Conservation (phyloP, 2,113 vertebrate genomes). For the Anthoscopus minutus region DNA sequence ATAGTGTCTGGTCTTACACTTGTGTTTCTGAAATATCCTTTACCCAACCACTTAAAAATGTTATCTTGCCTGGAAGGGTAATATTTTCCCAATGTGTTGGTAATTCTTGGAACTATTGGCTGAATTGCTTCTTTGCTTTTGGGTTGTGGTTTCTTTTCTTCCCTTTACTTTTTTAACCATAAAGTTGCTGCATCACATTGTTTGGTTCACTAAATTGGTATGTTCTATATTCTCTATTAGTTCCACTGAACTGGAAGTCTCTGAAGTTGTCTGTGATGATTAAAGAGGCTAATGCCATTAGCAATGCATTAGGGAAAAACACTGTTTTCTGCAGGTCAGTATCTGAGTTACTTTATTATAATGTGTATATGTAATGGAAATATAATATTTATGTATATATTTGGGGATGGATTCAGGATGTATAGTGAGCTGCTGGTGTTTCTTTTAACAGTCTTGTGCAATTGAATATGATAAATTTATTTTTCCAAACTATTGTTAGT, state of each 20-base stretch:
- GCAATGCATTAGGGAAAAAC: constrained; percentile 75
- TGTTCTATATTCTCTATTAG: constrained; percentile 53
- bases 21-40: background rate
- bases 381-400: background rate
- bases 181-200: background rate
- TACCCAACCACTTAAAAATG: background rate
- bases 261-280: constrained; percentile 95
- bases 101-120: background rate
- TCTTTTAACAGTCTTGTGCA: background rate
- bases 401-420: background rate
- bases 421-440: background rate
- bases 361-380: background rate
- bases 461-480: background rate
- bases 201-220: background rate
- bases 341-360: background rate
- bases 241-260: constrained; percentile 81
- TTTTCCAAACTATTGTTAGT: background rate
- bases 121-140: background rate
- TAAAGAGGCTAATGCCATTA: constrained; percentile 91
- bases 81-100: background rate
- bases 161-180: background rate
- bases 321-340: constrained; percentile 86
- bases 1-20: background rate
- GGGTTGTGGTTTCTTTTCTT: background rate
- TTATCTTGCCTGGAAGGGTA: background rate